Evolutionary conservation across 2,888 invertebrate species (phyloP), one percentile per base, ranked within the genome.

Genomic region (Eupithecia exiguata): DNA sequence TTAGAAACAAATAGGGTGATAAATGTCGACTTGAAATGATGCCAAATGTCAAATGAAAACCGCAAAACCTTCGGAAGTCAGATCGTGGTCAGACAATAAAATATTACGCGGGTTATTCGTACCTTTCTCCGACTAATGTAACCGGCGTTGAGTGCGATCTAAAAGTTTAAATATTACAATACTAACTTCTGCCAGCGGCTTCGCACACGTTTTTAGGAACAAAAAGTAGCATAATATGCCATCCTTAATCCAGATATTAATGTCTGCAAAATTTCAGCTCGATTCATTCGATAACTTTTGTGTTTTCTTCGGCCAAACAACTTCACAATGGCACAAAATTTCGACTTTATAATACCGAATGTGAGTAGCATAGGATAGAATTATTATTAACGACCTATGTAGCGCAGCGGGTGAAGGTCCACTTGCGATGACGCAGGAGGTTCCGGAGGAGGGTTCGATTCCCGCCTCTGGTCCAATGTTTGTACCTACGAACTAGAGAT

Each of bases 31-130:
- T 66, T 38, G 25, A 16, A 66, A 66, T 40, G 40, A 66, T 66
- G 66, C 25, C 66, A 66, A 66, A 40, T 40, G 40, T 66, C 66
- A 40, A 66, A 43, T 66, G 66, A 66, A 66, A 66, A 66, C 66
- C 66, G 25, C 66, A 66, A 40, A 40, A 66, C 66, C 66, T 66
- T 66, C 66, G 40, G 66, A 40, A 66, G 66, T 65, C 38, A 12
- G 65, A 36, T 12, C 66, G 66, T 40, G 66, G 66, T 66, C 66
- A 16, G 40, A 66, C 66, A 66, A 40, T 66, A 66, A 38, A 66
- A 66, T 66, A 66, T 66, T 65, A 65, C 63, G 35, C 36, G 3
- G 58, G 62, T 18, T 62, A 62, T 35, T 62, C 62, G 14, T 38
- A 38, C 63, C 63, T 65, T 65, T 65, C 38, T 36, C 63, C 38